Evolutionary conservation across 2,888 invertebrate species (phyloP), one percentile per base, ranked within the genome.

Genomic region (Pogonocherus hispidulus): DNA sequence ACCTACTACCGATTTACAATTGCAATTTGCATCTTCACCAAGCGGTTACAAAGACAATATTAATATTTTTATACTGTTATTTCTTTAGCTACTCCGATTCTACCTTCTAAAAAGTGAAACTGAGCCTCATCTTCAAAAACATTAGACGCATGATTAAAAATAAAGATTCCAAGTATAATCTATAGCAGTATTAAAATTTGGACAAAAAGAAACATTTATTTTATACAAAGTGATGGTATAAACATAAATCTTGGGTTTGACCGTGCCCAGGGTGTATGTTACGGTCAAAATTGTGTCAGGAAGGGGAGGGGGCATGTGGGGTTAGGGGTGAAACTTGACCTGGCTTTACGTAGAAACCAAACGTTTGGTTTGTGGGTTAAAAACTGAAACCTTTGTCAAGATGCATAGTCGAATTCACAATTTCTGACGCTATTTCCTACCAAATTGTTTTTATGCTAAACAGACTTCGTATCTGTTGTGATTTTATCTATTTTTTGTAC

Each of bases 371-470:
- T 46, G 19, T 46, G 18, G 55, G 37, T 57, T 41, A 57, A 37
- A 57, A 57, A 41, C n/a, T 9, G 23, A 22, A 20, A 18, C 56
- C 20, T n/a, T 37, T 55, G 55, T 55, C 55, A 55, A 23, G 23
- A 57, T 46, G n/a, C 11, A 46, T 59, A 44, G 59, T 59, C 47
- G 16, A 27, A 14, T 59, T 59, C 27, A 47, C 32, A 47, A 1
- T 32, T 32, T 19, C 32, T 16, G 47, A n/a, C 27, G 27, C 18
- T n/a, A 3, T 57, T 8, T 46, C 22, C 56, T 20, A 46, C 27
- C 19, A 18, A 59, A 47, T 35, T 46, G 32, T 59, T 5, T 47
- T 4, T 59, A 59, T 59, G 59, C 59, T 59, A 59, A 59, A 59
- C 47, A 59, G 35, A 11, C 11, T 57, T 16, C 32, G 32, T 44